Evolutionary conservation across 2,113 vertebrate species (phyloP), one percentile per base, ranked within the genome.

Genomic region (Erythrocebus patas): DNA sequence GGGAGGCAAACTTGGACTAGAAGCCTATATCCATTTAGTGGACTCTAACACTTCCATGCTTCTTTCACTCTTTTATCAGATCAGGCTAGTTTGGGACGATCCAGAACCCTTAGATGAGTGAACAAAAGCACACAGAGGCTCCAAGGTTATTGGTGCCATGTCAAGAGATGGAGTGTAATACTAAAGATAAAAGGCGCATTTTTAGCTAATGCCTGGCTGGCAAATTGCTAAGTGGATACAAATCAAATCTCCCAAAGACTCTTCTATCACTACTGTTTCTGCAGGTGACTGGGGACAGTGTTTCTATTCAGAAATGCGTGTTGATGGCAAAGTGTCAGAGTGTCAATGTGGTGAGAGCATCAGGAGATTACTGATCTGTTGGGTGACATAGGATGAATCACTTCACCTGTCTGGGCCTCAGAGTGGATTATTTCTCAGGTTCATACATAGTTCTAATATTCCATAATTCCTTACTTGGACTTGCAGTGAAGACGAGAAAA

Each of bases 281-380:
- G 43, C 25, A 86, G 40, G 45, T 94, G 81, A 78, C 20, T 55
- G 76, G 48, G 70, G 89, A 35, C 48, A 66, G 32, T 20, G 6
- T 95, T 76, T 93, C 82, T 88, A n/a, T 82, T 97, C 43, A 86
- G 70, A 96, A 92, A 95, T 95, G 25, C 16, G 70, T 57, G 23
- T 66, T 68, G 59, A 86, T 45, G 38, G 92, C 82, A 95, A 96
- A 93, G 72, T 87, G 57, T 93, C 76, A 59, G 40, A 45, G 30
- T 8, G 8, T 80, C 79, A 76, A 2, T 27, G 0, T 73, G 66
- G 76, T 84, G 66, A 83, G 48, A 87, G 5, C 17, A 86, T 76
- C 43, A 95, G 61, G 82, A 72, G 27, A 81, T 91, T 70, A 75
- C 35, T 76, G 92, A 84, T 83, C 91, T 73, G 40, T 81, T 96